Evolutionary conservation across 2,888 invertebrate species (phyloP), one percentile per base, ranked within the genome.

Genomic region (Mongoloraphidia duomilia): DNA sequence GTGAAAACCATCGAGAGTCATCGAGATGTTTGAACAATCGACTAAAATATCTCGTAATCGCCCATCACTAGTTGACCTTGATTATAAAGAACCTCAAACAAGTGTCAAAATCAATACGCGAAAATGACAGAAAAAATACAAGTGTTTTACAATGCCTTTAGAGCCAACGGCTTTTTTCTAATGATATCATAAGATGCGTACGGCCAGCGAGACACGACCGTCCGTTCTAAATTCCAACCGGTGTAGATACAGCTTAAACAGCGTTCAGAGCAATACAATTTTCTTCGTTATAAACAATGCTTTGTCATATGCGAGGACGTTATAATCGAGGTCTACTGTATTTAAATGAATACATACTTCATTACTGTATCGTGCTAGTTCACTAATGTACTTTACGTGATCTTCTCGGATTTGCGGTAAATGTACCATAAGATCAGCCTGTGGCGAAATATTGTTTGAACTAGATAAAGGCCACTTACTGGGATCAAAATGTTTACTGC

Each of bases 311-410:
- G 17, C 9, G 17, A 14, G 11, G 41, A 14, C 35, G 36, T 39
- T 14, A 36, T 12, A 41, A 4, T 44, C 9, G 1, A 34, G 12
- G 2, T 37, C 17, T 42, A 43, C 39, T 37, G 49, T 37, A 26
- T n/a, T 13, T 13, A 37, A 39, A 35, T 12, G 45, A 40, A 13
- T 40, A 50, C 52, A 65, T 47, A 81, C 84, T 70, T 84, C 84
- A 53, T 84, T 84, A 55, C 89, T 91, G 62, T 93, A 91, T 57
- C 93, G 74, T 1, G 96, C 93, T 51, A 97, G 72, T 65, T 96
- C 95, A 9, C 93, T 93, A 53, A 96, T 95, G 63, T 94, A 98
- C 63, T 92, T 90, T 53, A 95, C 93, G 65, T 97, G 96, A 64
- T 97, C 94, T 60, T 95, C 94, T 26, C 96, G 74, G 55, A 96